Evolutionary conservation across 2,888 invertebrate genomes (phyloP).

Genomic region (Hemicrepidius hirtus): DNA sequence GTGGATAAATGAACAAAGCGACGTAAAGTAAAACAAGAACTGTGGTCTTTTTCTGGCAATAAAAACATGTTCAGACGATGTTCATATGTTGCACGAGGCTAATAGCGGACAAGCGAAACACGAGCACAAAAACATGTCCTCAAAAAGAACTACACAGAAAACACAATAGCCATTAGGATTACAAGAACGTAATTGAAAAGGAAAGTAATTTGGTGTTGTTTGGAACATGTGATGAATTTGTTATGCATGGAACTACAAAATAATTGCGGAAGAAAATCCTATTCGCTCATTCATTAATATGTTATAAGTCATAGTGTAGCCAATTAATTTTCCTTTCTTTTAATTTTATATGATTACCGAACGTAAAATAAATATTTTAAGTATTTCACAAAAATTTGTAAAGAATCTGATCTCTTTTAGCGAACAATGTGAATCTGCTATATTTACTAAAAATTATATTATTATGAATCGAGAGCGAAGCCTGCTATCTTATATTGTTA

Average conservation of each 20-base stretch:
- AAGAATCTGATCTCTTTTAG: no score
- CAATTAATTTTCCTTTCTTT: slow-evolving; percentile 12
- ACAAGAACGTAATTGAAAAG: slow-evolving; percentile 39
- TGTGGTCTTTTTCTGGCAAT: slow-evolving; percentile 33
- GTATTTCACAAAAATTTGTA: no score
- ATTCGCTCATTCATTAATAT: slow-evolving; percentile 16
- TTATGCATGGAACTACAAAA: slow-evolving; percentile 28
- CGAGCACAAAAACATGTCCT: slow-evolving; percentile 38
- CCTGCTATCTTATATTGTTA: no score
- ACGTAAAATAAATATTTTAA: no score
- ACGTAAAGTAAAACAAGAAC: slow-evolving; percentile 31
- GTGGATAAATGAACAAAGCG: slow-evolving; percentile 25
- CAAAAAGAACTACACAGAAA: slow-evolving; percentile 35
- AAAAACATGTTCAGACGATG: slow-evolving; percentile 34
- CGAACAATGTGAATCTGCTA: no score
- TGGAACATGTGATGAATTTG: slow-evolving; percentile 29
- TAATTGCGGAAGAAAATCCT: neutral
- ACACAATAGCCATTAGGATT: slow-evolving; percentile 38
- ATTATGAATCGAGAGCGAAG: no score
- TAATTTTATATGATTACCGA: neutral
- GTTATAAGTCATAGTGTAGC: neutral
- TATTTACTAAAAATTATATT: no score
- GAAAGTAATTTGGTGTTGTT: slow-evolving; percentile 35
- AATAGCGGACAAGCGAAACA: slow-evolving; percentile 37
- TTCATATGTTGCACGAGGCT: slow-evolving; percentile 37